Conservation (phyloP, 2,888 invertebrate genomes). For the Blastobasis adustella region DNA sequence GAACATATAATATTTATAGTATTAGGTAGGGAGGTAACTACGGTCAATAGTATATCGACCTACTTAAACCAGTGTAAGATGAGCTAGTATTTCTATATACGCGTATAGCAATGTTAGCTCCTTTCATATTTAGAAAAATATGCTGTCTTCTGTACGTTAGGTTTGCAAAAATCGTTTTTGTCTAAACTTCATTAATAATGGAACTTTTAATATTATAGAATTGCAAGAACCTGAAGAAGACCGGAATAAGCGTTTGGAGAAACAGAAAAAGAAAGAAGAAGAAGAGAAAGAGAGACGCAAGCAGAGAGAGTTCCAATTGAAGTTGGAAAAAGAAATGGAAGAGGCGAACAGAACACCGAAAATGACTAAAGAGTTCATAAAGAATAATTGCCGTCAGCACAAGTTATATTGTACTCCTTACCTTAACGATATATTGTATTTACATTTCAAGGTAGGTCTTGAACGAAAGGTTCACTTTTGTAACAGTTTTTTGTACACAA, state of each 20-base stretch:
- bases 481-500: no score
- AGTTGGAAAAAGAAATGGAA: conserved; percentile 51
- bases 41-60: no score
- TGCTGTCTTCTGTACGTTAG: no score
- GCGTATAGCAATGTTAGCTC: no score
- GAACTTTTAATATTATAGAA: background rate
- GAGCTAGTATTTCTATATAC: no score
- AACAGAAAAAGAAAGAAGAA: conserved; percentile 33
- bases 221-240: conserved; percentile 14
- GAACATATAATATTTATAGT: no score
- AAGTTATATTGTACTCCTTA: conserved; percentile 91
- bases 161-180: no score
- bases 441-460: conserved; percentile 88
- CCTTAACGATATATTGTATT: conserved; percentile 93
- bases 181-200: no score
- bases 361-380: conserved; percentile 89
- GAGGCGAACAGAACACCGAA: conserved; percentile 49
- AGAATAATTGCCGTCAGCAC: conserved; percentile 87
- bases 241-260: conserved; percentile 18
- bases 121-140: no score
- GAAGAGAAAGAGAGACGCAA: conserved; percentile 36
- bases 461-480: no score
- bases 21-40: no score
- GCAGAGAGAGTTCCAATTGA: conserved; percentile 38
- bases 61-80: no score